A percentile compares a stretch with the other conserved stretches of the same genome.
phyloP scores from a whole-genome alignment of 2,888 invertebrate genomes.

The Antheraea assamensis region DNA sequence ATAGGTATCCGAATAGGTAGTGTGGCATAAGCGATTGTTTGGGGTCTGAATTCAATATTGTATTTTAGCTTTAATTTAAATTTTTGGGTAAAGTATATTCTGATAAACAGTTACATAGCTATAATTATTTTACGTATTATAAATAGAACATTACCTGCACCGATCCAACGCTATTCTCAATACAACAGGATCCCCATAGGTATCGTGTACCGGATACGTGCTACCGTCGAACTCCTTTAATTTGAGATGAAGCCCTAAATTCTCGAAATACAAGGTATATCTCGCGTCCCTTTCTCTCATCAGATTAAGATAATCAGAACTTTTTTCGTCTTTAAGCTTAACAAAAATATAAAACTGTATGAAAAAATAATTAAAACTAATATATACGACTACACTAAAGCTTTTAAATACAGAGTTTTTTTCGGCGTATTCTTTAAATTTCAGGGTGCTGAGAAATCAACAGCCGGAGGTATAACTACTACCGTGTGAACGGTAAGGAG shows the following conservation, averaged over 20 bases:
- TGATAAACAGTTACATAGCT: no score
- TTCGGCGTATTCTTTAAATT: no score
- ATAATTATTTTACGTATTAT: no score
- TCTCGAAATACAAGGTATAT: slow-evolving; percentile 73
- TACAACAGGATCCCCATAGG: slow-evolving; percentile 64
- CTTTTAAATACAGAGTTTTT: no score
- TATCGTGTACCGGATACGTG: slow-evolving; percentile 42
- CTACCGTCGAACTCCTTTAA: slow-evolving; percentile 64
- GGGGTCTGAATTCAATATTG: no score
- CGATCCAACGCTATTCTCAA: slow-evolving; percentile 69
- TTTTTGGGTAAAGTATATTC: background rate
- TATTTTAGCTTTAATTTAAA: no score
- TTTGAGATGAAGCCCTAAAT: slow-evolving; percentile 64
- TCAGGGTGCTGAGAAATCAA: no score
- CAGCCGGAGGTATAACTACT: no score
- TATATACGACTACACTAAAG: no score
- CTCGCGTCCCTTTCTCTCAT: slow-evolving; percentile 73
- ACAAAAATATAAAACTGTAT: slow-evolving; percentile 16
- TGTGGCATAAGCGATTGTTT: no score
- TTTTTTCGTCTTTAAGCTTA: slow-evolving; percentile 66
- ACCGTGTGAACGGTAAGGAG: no score
- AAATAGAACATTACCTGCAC: slow-evolving; percentile 54
- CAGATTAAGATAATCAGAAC: slow-evolving; percentile 64
- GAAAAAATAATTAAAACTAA: background rate
- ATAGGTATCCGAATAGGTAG: no score